phyloP scores from a whole-genome alignment of 2,113 vertebrate species.

The Brachyhypopomus gauderio region DNA sequence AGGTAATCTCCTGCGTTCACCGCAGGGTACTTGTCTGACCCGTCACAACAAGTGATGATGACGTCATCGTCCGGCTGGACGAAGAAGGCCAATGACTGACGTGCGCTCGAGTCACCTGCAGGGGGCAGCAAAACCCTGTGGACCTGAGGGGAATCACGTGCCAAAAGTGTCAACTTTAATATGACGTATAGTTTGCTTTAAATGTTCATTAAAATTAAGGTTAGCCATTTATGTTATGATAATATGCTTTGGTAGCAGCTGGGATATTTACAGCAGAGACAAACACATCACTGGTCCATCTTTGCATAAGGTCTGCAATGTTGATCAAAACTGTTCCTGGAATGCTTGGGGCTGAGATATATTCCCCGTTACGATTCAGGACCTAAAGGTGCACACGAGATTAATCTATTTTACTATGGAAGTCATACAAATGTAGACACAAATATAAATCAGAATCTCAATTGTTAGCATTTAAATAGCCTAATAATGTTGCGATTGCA shows the following conservation, averaged over 20 bases:
- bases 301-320: slow-evolving; percentile 77
- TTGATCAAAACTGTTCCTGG: slow-evolving; percentile 73
- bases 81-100: slow-evolving; percentile 76
- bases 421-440: not conserved
- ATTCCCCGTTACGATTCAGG: slow-evolving; percentile 64
- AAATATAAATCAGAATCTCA: not conserved
- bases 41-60: slow-evolving; percentile 68
- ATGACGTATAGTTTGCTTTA: not conserved
- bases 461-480: not conserved
- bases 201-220: not conserved
- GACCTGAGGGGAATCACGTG: slow-evolving; percentile 54
- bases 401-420: not conserved
- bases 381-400: slow-evolving; percentile 61
- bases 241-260: not conserved
- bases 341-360: slow-evolving; percentile 60
- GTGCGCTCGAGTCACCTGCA: slow-evolving; percentile 60
- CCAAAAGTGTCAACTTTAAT: not conserved
- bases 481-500: not conserved
- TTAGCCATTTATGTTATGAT: not conserved
- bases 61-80: slow-evolving; percentile 67
- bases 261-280: slow-evolving; percentile 71
- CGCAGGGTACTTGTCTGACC: slow-evolving; percentile 46
- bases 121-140: slow-evolving; percentile 72
- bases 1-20: not conserved
- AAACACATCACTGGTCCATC: slow-evolving; percentile 74